Conservation (phyloP, 1,140 invertebrate genomes). For the Archegozetes longisetosus region DNA sequence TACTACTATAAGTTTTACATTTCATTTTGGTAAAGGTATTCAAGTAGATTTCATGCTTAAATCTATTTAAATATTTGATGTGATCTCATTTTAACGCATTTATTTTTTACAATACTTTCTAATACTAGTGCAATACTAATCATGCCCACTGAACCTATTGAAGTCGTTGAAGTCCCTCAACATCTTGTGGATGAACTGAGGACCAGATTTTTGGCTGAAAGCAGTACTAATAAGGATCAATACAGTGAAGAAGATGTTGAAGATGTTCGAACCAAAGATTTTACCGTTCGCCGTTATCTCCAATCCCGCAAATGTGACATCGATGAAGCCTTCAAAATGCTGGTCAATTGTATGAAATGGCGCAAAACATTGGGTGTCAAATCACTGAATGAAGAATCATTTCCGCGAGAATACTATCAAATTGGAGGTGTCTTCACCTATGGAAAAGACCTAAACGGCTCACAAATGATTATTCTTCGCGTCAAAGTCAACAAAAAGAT, state of each 20-base stretch:
- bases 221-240: background rate
- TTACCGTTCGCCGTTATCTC: background rate
- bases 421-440: background rate
- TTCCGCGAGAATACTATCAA: constrained; percentile 8
- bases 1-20: too few species aligned
- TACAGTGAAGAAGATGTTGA: background rate
- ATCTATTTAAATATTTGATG: too few species aligned
- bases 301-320: background rate
- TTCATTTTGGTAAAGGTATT: too few species aligned
- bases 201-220: background rate
- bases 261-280: background rate
- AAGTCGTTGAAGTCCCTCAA: too few species aligned
- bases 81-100: too few species aligned
- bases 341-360: background rate
- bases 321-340: background rate
- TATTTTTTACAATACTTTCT: too few species aligned
- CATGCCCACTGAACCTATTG: background rate
- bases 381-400: background rate
- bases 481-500: constrained; percentile 7
- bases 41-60: too few species aligned
- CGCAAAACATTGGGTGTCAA: background rate
- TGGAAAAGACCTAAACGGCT: constrained; percentile 3
- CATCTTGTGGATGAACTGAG: background rate
- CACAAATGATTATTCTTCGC: constrained; percentile 8
- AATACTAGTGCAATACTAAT: background rate